Percentiles rank a stretch among this genome's conserved stretches.
phyloP scores from a whole-genome alignment of 2,888 invertebrate species.

The Chrysolina americana region DNA sequence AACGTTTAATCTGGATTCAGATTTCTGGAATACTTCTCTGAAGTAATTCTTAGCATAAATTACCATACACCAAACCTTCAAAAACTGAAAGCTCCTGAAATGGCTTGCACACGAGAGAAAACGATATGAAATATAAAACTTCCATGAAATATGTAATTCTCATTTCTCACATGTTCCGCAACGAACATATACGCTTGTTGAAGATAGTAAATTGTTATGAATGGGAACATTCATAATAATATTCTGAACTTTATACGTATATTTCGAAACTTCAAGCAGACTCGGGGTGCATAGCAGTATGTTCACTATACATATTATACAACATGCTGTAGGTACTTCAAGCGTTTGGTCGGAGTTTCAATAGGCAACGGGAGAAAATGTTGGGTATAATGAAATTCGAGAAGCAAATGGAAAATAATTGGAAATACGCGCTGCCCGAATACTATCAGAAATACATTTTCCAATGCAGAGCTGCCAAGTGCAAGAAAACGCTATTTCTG shows the following conservation, averaged over 20 bases:
- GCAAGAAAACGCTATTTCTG: too few species aligned
- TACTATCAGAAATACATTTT: too few species aligned
- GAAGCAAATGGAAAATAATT: too few species aligned
- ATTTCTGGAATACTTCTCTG: not conserved
- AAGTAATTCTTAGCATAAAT: not conserved
- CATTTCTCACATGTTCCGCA: not conserved
- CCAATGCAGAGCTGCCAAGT: too few species aligned
- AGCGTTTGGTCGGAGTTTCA: too few species aligned
- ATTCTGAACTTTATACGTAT: not conserved
- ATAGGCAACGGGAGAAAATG: too few species aligned
- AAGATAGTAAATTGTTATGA: conserved; percentile 10
- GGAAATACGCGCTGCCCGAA: too few species aligned
- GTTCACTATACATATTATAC: too few species aligned
- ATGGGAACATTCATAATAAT: not conserved
- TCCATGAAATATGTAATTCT: conserved; percentile 5
- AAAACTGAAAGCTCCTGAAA: not conserved
- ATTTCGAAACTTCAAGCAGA: not conserved
- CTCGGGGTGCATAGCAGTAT: too few species aligned
- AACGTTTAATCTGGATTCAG: not conserved
- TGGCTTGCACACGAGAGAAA: not conserved
- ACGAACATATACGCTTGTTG: not conserved
- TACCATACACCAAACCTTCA: not conserved
- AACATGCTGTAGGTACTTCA: too few species aligned
- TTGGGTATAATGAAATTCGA: too few species aligned
- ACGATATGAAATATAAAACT: not conserved